These are phyloP conservation scores for Aethina tumida DNA, from an alignment of 1,140 invertebrate genomes.

Conservation along the genomic window DNA sequence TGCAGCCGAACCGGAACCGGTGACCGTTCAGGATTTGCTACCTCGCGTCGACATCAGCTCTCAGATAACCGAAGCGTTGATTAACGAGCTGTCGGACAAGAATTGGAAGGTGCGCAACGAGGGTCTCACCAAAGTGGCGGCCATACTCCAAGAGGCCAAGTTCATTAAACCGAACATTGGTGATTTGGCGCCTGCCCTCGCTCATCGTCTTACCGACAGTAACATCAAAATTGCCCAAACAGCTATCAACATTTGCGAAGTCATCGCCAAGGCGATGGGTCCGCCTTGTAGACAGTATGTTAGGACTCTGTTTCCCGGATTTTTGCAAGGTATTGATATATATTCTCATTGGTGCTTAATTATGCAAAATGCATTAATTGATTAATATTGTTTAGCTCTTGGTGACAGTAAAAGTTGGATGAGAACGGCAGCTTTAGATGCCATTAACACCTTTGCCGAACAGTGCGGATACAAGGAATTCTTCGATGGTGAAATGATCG, in stretches of 20 bases:
- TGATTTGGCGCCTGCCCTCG: constrained; percentile 68
- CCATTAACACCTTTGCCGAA: constrained; percentile 75
- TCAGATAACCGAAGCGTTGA: constrained; percentile 71
- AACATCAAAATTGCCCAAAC: constrained; percentile 85
- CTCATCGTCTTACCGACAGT: constrained; percentile 69
- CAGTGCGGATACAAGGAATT: constrained; percentile 71
- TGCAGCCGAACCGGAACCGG: constrained; percentile 34
- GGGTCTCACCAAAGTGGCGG: constrained; percentile 66
- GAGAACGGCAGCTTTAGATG: constrained; percentile 62
- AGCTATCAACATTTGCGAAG: constrained; percentile 70
- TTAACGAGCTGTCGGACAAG: constrained; percentile 81
- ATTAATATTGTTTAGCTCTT: constrained; percentile 37
- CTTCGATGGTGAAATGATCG: constrained; percentile 82
- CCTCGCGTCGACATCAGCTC: constrained; percentile 73
- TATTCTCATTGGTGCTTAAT: no score
- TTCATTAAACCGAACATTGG: constrained; percentile 75
- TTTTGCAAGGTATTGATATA: constrained; percentile 61
- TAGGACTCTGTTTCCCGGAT: constrained; percentile 69
- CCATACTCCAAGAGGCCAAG: constrained; percentile 64
- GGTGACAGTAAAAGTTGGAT: constrained; percentile 65
- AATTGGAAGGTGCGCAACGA: constrained; percentile 90
- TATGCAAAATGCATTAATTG: constrained; percentile 1
- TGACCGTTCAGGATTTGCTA: constrained; percentile 56
- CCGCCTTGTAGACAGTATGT: constrained; percentile 70
- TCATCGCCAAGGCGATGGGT: constrained; percentile 70